Conservation (phyloP, 2,113 vertebrate genomes). For the Amblyornis subalaris region DNA sequence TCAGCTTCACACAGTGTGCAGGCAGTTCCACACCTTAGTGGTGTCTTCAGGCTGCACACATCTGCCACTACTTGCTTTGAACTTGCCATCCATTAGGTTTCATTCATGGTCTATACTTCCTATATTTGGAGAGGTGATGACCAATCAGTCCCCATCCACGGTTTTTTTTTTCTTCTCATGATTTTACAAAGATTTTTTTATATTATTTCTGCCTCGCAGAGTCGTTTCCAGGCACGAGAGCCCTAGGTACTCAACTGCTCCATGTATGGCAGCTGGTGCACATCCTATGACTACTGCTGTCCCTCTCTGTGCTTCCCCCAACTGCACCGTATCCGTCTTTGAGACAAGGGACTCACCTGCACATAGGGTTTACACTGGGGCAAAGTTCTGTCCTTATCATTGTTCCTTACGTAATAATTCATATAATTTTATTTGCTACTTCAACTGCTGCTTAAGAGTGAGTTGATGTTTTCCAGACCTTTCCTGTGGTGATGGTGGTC, state of each 20-base stretch:
- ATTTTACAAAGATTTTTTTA: not conserved
- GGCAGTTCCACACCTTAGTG: not conserved
- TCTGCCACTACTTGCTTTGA: not conserved
- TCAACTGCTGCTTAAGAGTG: not conserved
- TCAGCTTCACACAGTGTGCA: not conserved
- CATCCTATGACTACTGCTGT: accelerated
- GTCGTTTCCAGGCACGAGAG: accelerated
- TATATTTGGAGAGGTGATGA: not conserved
- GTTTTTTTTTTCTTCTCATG: not conserved
- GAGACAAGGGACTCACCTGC: not conserved
- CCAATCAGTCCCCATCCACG: not conserved
- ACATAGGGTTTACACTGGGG: not conserved
- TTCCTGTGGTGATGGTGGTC: not conserved
- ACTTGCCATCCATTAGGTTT: not conserved
- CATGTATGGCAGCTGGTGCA: not conserved
- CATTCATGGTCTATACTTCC: not conserved
- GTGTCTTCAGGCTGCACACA: not conserved
- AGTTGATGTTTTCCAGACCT: not conserved
- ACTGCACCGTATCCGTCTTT: accelerated
- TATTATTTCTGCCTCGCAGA: not conserved
- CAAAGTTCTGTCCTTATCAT: not conserved
- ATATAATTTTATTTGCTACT: not conserved
- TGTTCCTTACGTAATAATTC: not conserved
- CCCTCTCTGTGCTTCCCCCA: not conserved
- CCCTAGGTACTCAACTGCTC: not conserved